These are phyloP conservation scores for Notoglanidium macrostoma DNA, from an alignment of 2,797 vertebrate genomes.

Conservation along the genomic window DNA sequence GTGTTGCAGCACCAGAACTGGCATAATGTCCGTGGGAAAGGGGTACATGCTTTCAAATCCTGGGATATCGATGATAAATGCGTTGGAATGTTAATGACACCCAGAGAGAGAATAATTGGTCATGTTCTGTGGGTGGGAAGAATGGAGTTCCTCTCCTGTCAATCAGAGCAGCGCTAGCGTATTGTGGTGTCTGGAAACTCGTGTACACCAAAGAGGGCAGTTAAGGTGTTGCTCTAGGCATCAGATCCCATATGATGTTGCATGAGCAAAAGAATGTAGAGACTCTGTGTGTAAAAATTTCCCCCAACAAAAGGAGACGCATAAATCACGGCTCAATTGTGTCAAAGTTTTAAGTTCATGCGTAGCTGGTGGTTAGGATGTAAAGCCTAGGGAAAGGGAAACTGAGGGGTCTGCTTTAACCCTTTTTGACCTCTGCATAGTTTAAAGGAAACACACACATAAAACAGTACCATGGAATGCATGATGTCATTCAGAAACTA, in stretches of 20 bases:
- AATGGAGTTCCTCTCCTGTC: not conserved
- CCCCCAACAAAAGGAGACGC: not conserved
- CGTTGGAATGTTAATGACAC: not conserved
- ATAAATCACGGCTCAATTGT: not conserved
- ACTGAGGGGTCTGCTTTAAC: not conserved
- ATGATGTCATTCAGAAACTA: not conserved
- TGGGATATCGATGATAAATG: not conserved
- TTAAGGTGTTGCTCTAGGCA: not conserved
- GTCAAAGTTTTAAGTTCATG: not conserved
- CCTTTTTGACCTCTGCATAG: constrained; percentile 32
- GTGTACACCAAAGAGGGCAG: not conserved
- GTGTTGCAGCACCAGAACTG: not conserved
- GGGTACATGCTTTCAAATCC: not conserved
- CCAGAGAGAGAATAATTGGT: not conserved
- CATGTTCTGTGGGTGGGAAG: not conserved
- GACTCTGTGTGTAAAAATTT: not conserved
- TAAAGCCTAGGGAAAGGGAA: constrained; percentile 1
- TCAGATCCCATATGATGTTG: not conserved
- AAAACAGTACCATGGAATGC: constrained; percentile 3
- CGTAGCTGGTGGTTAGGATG: not conserved
- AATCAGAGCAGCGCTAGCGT: not conserved
- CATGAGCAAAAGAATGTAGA: not conserved
- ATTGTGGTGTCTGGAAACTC: not conserved
- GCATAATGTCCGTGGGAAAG: not conserved
- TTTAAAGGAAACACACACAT: constrained; percentile 24